Evolutionary conservation across 2,888 invertebrate genomes (phyloP), one percentile per base, ranked within the genome.

Genomic region (Drosophila antonietae): DNA sequence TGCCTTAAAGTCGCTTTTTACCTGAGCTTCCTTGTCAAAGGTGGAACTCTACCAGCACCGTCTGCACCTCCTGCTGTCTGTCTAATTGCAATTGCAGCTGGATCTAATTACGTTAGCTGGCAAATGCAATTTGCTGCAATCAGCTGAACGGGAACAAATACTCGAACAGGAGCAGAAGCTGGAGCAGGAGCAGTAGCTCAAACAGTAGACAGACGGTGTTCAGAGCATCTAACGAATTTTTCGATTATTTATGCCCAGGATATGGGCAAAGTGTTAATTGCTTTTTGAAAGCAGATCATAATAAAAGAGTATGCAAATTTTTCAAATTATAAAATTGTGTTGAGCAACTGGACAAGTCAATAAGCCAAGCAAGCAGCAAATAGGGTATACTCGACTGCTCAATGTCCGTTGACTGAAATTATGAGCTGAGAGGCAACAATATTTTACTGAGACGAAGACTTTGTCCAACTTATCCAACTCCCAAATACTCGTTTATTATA

Each of bases 41-140:
- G 47, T 23, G 41, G 14, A 39, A 23, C 47, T 18, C 28, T 28
- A 28, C 28, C 28, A 28, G 37, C n/a, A 47, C 33, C 39, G 57
- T 2, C 49, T 49, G 43, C n/a, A 37, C 41, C 28, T 57, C n/a
- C 31, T 18, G 52, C 44, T 65, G 55, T 43, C 49, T 46, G 37
- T 51, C 70, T 83, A 83, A 84, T 89, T 84, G 88, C 82, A 81
- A 76, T 64, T 76, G 80, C 77, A 80, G 77, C 60, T 44, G 79
- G 68, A 78, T 87, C 69, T 84, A 89, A 84, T 84, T 84, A 73
- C 62, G 73, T 87, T 87, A 70, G 55, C 53, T 52, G 69, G 61
- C 57, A 78, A 84, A 87, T 79, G 68, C 74, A 89, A 84, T 84
- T 84, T 87, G 67, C 74, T 79, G 80, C 80, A 76, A 76, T 74